Evolutionary conservation across 2,888 invertebrate genomes (phyloP), one percentile per base, ranked within the genome.

Genomic region (Pseudoips prasinana): DNA sequence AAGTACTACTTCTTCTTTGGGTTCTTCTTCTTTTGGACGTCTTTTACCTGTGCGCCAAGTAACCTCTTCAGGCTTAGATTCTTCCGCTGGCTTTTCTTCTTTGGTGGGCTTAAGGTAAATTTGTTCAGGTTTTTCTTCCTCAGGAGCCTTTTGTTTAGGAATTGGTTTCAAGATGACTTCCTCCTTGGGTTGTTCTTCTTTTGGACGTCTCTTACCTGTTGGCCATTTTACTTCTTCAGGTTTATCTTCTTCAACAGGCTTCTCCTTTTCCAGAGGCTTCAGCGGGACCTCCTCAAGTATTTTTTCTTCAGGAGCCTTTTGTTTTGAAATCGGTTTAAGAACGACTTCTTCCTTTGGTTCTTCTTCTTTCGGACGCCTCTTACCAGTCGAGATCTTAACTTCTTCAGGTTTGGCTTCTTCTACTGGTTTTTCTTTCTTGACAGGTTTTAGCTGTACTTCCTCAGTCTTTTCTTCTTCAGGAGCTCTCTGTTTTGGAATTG

Each of bases 81-180:
- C 81, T 61, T 83, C 62, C 1, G 49, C 8, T 8, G 31, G 28
- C 11, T 55, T 46, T 7, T 49, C 61, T 18, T 59, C 54, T 2
- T 53, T 56, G 0, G 55, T 2, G 29, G 48, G 63, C 48, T 46
- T 49, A 0, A 55, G 33, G 8, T 78, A 71, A 3, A 84, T 72
- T 46, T 87, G 83, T 45, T 89, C 85, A 1, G 83, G 65, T 44
- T 47, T 77, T 46, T 81, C 74, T 35, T 79, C 73, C 25, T 68
- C 73, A 4, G 33, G 33, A 8, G 44, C 48, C 18, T 66, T 39
- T 43, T 53, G 48, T 54, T 50, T 47, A 43, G 34, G 64, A 52
- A 52, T 57, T 66, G 61, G 72, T 78, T 90, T 61, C 64, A 73
- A 39, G 5, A 39, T 32, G 1, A 58, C 46, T 23, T 56, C 54